These are phyloP conservation scores for Falco columbarius DNA, from an alignment of 2,797 vertebrate species.

Conservation along the genomic window DNA sequence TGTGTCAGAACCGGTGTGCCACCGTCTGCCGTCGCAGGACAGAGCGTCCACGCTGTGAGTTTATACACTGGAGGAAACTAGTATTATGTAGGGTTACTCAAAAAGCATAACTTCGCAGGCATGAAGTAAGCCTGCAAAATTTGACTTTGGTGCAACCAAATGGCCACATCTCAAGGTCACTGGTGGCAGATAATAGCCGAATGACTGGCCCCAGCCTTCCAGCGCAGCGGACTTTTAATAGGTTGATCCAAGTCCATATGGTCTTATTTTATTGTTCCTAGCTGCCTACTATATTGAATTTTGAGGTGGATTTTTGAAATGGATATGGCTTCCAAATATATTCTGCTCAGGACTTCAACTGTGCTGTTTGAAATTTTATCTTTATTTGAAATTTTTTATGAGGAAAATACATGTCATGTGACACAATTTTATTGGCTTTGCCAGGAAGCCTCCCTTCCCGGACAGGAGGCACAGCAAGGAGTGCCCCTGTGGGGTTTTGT, in stretches of 20 bases:
- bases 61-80: background rate
- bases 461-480: background rate
- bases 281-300: conserved; percentile 35
- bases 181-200: background rate
- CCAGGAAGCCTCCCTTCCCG: background rate
- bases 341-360: background rate
- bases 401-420: background rate
- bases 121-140: background rate
- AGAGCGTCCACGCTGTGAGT: background rate
- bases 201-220: background rate
- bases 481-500: background rate
- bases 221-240: background rate
- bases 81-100: background rate
- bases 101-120: background rate
- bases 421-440: background rate
- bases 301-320: conserved; percentile 53
- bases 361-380: conserved; percentile 39
- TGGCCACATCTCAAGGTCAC: background rate
- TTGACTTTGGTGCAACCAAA: background rate
- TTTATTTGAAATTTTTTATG: conserved; percentile 9
- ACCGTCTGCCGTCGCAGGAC: background rate
- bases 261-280: conserved; percentile 48
- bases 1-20: background rate
- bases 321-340: conserved; percentile 24
- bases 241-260: conserved; percentile 20